phyloP scores from a whole-genome alignment of 2,888 invertebrate genomes.

The Eupsilia transversa region DNA sequence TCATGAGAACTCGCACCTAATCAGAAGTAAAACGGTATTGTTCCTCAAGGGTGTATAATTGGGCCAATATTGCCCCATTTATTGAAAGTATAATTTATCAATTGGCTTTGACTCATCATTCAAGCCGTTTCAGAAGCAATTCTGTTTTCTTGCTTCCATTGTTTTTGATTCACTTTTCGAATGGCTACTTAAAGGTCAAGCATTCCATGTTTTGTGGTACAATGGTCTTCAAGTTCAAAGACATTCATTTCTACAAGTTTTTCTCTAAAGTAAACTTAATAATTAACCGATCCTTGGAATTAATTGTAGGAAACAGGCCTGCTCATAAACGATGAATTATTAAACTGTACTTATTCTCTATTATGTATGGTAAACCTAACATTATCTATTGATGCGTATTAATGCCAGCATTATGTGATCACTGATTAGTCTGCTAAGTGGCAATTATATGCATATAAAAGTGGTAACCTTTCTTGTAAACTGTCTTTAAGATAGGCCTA shows the following conservation, averaged over 20 bases:
- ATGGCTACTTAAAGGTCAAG: slow-evolving; percentile 15
- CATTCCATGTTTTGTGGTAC: slow-evolving; percentile 20
- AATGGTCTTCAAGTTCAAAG: slow-evolving; percentile 21
- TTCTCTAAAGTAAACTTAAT: slow-evolving; percentile 47
- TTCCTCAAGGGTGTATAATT: slow-evolving; percentile 26
- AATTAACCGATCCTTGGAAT: slow-evolving; percentile 45
- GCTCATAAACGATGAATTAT: slow-evolving; percentile 58
- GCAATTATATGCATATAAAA: slow-evolving; percentile 32
- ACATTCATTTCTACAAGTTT: slow-evolving; percentile 23
- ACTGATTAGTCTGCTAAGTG: slow-evolving; percentile 33
- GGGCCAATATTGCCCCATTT: neutral
- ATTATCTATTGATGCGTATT: slow-evolving; percentile 58
- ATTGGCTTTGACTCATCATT: neutral
- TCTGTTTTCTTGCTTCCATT: neutral
- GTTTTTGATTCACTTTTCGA: slow-evolving; percentile 16
- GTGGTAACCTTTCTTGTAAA: slow-evolving; percentile 30
- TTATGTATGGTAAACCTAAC: slow-evolving; percentile 59
- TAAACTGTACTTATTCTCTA: slow-evolving; percentile 54
- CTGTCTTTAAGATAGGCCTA: neutral
- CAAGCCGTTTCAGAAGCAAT: neutral
- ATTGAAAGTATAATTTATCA: neutral
- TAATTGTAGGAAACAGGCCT: slow-evolving; percentile 33
- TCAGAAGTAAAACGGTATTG: slow-evolving; percentile 2
- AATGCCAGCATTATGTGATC: slow-evolving; percentile 46
- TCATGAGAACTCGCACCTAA: slow-evolving; percentile 52